Evolutionary conservation across 2,113 vertebrate genomes (phyloP), one percentile per base, ranked within the genome.

Genomic region (Pimephales promelas): DNA sequence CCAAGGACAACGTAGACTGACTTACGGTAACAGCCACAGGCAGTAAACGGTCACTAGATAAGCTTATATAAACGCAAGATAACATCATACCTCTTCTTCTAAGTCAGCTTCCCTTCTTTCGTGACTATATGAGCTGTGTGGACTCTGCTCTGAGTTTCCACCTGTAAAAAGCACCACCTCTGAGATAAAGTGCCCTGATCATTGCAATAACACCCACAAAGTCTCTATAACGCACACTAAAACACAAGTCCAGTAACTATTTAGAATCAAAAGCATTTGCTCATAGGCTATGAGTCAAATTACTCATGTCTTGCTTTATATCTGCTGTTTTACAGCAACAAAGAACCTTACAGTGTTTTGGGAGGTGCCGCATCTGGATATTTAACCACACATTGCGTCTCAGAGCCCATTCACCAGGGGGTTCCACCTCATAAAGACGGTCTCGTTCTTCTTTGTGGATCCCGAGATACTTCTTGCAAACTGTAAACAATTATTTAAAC

Each of bases 311-410:
- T 57, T 43, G 22, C 40, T 34, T n/a, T 24, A 40, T 62, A 7
- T 28, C 28, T 18, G 26, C 61, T 66, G 28, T 66, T 64, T 64
- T 64, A 64, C 28, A 20, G 20, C 31, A 36, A 22, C 62, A 66
- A 20, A 40, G 2, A 1, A 11, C 4, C 74, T 85, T 34, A 94
- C 95, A 70, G 54, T 88, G 85, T 24, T 82, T 61, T 84, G 47
- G 68, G 47, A 84, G 86, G 6, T 83, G 88, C 28, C 92, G 93
- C 24, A 96, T 93, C 77, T 93, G 94, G 88, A 97, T 91, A 88
- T 92, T 94, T 40, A 98, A 92, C 97, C 98, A 98, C 91, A 98
- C 95, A 90, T 95, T 98, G 59, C 83, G n/a, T 3, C 96, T 86
- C 84, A 97, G 97, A 84, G 87, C 91, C 96, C 96, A 97, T 9